Evolutionary conservation across 1,140 invertebrate genomes (phyloP).

Genomic region (Tetramorium parvispinum): DNA sequence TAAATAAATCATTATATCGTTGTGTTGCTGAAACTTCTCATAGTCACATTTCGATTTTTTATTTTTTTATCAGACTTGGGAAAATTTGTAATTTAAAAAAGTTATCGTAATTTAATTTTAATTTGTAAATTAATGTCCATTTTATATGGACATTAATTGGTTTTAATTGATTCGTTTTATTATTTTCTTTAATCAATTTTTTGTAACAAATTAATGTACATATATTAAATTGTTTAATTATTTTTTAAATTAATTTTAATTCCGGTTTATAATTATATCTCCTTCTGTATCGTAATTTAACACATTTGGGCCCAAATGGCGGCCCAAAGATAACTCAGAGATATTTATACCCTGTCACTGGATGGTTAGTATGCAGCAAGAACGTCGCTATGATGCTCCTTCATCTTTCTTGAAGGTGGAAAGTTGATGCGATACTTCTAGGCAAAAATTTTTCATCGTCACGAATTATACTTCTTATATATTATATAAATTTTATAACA

Average conservation of each 20-base stretch:
- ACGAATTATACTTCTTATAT: constrained; percentile 6
- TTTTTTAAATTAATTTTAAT: background rate
- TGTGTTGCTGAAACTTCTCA: constrained; percentile 43
- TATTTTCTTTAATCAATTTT: background rate
- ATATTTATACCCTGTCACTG: constrained; percentile 19
- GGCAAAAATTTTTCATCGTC: constrained; percentile 10
- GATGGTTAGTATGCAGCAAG: constrained; percentile 37
- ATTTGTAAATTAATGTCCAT: background rate
- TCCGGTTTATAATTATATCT: background rate
- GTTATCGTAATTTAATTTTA: background rate
- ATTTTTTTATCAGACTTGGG: background rate
- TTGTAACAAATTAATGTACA: background rate
- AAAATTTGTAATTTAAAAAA: background rate
- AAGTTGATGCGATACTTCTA: constrained; percentile 30
- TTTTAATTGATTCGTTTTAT: background rate
- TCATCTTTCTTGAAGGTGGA: constrained; percentile 37
- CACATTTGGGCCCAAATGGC: background rate
- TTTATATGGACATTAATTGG: background rate
- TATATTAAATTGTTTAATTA: background rate
- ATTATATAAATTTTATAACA: constrained; percentile 15
- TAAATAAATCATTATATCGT: constrained; percentile 69
- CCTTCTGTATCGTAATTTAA: background rate
- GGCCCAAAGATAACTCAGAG: background rate
- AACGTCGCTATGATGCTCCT: constrained; percentile 23
- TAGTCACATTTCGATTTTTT: constrained; percentile 19